Conservation (phyloP, 2,888 invertebrate genomes). For the Rhopalosiphum nymphaeae region DNA sequence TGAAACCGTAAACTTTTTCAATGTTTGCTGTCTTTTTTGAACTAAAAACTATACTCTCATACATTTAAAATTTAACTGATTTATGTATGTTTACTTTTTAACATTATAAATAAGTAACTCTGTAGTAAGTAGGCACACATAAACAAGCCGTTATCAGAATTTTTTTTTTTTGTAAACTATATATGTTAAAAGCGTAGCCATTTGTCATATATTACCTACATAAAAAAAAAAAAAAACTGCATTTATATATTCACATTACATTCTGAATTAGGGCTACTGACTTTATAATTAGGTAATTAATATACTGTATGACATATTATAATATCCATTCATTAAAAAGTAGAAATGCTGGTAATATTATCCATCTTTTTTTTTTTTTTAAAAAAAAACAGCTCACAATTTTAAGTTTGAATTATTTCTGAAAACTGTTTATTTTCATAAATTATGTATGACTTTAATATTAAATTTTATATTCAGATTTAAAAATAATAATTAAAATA, state of each 20-base stretch:
- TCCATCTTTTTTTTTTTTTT: neutral
- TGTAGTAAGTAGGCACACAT: no score
- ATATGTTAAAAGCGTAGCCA: neutral
- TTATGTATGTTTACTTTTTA: no score
- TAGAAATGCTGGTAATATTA: neutral
- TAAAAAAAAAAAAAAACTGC: neutral
- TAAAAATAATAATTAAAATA: no score
- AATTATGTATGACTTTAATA: neutral
- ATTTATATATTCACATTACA: neutral
- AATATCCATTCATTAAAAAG: neutral
- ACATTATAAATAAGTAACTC: no score
- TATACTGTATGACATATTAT: neutral
- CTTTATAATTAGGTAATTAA: neutral
- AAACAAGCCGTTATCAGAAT: no score
- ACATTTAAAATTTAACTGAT: no score
- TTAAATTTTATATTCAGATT: neutral
- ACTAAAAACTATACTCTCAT: no score
- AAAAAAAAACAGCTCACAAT: neutral
- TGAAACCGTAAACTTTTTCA: no score
- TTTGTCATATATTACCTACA: neutral
- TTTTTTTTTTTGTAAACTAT: no score
- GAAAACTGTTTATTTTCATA: neutral
- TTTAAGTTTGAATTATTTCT: neutral
- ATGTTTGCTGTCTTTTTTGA: no score
- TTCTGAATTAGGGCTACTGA: neutral